These are phyloP conservation scores for Alexandromys fortis DNA, from an alignment of 2,113 vertebrate genomes.

Conservation along the genomic window DNA sequence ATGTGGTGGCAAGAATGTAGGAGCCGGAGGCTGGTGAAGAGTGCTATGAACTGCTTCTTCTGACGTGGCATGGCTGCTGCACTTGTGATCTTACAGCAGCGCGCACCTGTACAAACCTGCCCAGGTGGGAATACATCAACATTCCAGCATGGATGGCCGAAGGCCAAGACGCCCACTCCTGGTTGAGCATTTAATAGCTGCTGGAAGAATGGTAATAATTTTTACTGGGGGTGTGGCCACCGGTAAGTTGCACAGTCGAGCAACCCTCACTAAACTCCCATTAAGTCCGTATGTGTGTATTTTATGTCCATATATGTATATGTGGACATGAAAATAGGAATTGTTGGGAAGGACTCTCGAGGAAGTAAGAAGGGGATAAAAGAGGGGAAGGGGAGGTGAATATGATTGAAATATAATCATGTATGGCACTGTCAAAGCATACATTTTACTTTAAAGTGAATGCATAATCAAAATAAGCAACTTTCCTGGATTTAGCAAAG, in stretches of 20 bases:
- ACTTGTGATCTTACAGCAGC: neutral
- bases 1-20: no score
- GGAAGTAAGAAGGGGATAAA: neutral
- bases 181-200: neutral
- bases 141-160: neutral
- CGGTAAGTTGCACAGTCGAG: neutral
- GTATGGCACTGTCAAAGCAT: neutral
- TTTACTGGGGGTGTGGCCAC: neutral
- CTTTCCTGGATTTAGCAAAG: constrained; percentile 67
- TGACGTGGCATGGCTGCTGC: neutral
- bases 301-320: neutral
- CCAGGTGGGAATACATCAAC: neutral
- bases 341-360: neutral
- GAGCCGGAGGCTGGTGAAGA: neutral
- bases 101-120: neutral
- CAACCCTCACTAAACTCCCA: neutral
- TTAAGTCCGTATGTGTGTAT: neutral
- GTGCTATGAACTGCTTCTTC: neutral
- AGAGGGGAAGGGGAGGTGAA: neutral
- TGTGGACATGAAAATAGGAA: neutral
- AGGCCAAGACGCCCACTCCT: neutral
- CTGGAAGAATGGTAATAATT: neutral
- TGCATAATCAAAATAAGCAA: neutral
- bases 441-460: neutral
- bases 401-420: neutral